Evolutionary conservation across 2,888 invertebrate species (phyloP).

Genomic region (Diarsia dahlii): DNA sequence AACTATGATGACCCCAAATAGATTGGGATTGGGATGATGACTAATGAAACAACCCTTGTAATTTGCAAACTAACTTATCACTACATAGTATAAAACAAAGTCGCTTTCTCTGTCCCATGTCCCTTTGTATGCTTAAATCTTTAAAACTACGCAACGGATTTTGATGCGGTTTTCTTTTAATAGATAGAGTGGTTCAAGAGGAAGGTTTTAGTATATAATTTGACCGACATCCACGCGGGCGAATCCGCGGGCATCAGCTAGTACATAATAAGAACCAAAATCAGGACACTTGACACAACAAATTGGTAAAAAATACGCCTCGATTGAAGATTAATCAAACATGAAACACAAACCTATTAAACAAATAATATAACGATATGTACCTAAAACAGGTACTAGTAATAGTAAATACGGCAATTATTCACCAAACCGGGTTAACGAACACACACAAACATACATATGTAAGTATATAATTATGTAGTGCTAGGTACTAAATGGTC

Average conservation of each 20-base stretch:
- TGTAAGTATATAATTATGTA: slow-evolving; percentile 38
- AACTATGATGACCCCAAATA: too few species aligned
- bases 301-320: slow-evolving; percentile 7
- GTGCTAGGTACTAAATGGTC: slow-evolving; percentile 29
- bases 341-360: slow-evolving; percentile 12
- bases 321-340: slow-evolving; percentile 18
- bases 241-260: too few species aligned
- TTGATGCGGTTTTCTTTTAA: too few species aligned
- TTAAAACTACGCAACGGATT: too few species aligned
- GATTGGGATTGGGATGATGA: too few species aligned
- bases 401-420: slow-evolving; percentile 54
- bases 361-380: slow-evolving; percentile 3
- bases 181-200: too few species aligned
- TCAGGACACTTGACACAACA: background rate
- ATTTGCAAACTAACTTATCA: background rate
- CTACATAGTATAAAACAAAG: too few species aligned
- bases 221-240: too few species aligned
- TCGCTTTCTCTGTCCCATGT: too few species aligned
- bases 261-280: slow-evolving; percentile 8
- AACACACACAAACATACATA: slow-evolving; percentile 53
- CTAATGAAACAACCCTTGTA: background rate
- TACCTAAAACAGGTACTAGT: slow-evolving; percentile 12
- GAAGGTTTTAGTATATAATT: too few species aligned
- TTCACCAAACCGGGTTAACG: slow-evolving; percentile 63
- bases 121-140: too few species aligned